phyloP scores from a whole-genome alignment of 2,888 invertebrate species.

The Drosophila paramelanica region DNA sequence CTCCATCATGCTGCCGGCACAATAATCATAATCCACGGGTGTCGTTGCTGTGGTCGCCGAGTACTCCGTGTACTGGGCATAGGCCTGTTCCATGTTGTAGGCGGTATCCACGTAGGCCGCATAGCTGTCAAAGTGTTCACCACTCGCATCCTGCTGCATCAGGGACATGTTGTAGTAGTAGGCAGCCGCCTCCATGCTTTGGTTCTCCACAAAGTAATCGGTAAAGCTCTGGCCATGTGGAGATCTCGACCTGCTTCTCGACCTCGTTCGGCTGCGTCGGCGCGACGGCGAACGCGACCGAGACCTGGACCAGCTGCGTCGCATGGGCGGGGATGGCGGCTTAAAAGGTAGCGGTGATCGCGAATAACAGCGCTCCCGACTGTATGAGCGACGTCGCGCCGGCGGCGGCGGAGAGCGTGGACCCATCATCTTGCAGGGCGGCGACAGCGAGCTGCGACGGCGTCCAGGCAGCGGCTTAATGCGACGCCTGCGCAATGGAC shows the following conservation, averaged over 20 bases:
- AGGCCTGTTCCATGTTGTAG: constrained; percentile 69
- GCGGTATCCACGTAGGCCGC: constrained; percentile 70
- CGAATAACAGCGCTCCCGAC: constrained; percentile 77
- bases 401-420: constrained; percentile 74
- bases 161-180: constrained; percentile 82
- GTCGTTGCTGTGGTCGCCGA: constrained; percentile 28
- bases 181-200: constrained; percentile 59
- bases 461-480: constrained; percentile 34
- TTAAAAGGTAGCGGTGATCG: constrained; percentile 83
- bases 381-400: constrained; percentile 72
- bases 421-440: constrained; percentile 49
- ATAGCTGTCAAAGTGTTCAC: constrained; percentile 70
- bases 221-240: constrained; percentile 38
- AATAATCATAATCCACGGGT: constrained; percentile 51
- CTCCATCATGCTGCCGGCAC: constrained; percentile 17
- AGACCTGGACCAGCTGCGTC: constrained; percentile 75
- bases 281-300: constrained; percentile 48
- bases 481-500: constrained; percentile 67
- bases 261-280: constrained; percentile 38
- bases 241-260: constrained; percentile 43
- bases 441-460: constrained; percentile 67
- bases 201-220: constrained; percentile 68
- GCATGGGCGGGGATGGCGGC: constrained; percentile 84
- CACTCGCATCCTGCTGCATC: constrained; percentile 50
- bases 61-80: constrained; percentile 74